Evolutionary conservation across 2,797 vertebrate genomes (phyloP).

Genomic region (Sebastes elongatus): DNA sequence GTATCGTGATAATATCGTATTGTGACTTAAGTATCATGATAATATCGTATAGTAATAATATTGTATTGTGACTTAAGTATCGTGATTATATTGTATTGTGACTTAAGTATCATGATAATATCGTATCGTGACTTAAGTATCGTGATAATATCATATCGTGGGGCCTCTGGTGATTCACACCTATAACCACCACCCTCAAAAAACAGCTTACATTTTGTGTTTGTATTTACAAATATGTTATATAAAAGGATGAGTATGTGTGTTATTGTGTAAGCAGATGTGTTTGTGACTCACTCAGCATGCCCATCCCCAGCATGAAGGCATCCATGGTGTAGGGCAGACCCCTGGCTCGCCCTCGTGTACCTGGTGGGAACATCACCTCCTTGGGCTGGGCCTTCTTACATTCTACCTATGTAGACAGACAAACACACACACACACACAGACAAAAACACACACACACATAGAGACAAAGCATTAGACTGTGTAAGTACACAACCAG

Average conservation of each 20-base stretch:
- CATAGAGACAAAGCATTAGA: slow-evolving; percentile 69
- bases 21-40: too few species aligned
- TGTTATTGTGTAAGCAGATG: not conserved
- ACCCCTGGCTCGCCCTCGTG: slow-evolving; percentile 92
- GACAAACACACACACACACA: slow-evolving; percentile 58
- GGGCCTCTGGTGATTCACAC: too few species aligned
- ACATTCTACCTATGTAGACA: slow-evolving; percentile 95
- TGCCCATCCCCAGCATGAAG: slow-evolving; percentile 97
- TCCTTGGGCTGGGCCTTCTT: slow-evolving; percentile 99
- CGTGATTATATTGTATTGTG: too few species aligned
- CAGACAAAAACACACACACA: slow-evolving; percentile 21
- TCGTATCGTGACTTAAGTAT: too few species aligned
- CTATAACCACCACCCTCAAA: not conserved
- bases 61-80: too few species aligned
- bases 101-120: too few species aligned
- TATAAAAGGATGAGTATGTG: not conserved
- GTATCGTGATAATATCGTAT: too few species aligned
- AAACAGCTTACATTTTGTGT: not conserved
- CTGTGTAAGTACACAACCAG: slow-evolving; percentile 64
- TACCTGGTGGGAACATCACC: slow-evolving; percentile 98
- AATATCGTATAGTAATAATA: too few species aligned
- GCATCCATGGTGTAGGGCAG: slow-evolving; percentile 97
- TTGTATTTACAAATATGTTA: not conserved
- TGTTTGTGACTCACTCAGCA: slow-evolving; percentile 90
- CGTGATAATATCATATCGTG: too few species aligned